A percentile compares a stretch with the other conserved stretches of the same genome.
Evolutionary conservation across 1,140 invertebrate species (phyloP).

Genomic region (Neuroterus valhalla): DNA sequence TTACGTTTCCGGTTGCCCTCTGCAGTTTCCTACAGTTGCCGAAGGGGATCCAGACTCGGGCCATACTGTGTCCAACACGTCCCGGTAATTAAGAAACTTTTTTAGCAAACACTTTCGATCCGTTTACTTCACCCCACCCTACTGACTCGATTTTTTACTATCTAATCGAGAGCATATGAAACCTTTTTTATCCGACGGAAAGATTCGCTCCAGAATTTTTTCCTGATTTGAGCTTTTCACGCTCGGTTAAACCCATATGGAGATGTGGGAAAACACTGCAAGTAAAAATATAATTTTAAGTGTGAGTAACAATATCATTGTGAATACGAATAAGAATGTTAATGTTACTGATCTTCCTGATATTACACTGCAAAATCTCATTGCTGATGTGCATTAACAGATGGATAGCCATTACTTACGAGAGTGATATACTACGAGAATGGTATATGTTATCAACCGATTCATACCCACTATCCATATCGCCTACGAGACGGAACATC

Average conservation of each 20-base stretch:
- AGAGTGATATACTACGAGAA: background rate
- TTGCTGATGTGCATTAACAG: background rate
- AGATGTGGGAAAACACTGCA: too few species aligned
- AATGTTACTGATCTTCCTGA: too few species aligned
- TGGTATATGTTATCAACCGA: background rate
- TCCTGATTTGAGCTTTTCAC: background rate
- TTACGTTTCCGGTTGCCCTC: constrained; percentile 57
- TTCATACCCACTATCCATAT: constrained; percentile 9
- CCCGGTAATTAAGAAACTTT: constrained; percentile 40
- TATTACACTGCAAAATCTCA: background rate
- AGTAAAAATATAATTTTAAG: too few species aligned
- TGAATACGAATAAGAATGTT: too few species aligned
- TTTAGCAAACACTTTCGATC: constrained; percentile 37
- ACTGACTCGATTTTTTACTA: background rate
- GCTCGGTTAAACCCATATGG: background rate
- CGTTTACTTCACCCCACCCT: background rate
- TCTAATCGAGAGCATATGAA: background rate
- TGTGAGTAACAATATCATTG: too few species aligned
- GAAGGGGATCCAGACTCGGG: constrained; percentile 54
- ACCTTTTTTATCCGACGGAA: background rate
- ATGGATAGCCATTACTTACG: background rate
- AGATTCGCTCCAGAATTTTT: background rate
- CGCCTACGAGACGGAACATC: constrained; percentile 39
- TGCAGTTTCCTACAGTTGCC: constrained; percentile 58
- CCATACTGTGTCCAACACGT: constrained; percentile 66